Conservation (phyloP, 2,888 invertebrate genomes). For the Drosophila ezoana region DNA sequence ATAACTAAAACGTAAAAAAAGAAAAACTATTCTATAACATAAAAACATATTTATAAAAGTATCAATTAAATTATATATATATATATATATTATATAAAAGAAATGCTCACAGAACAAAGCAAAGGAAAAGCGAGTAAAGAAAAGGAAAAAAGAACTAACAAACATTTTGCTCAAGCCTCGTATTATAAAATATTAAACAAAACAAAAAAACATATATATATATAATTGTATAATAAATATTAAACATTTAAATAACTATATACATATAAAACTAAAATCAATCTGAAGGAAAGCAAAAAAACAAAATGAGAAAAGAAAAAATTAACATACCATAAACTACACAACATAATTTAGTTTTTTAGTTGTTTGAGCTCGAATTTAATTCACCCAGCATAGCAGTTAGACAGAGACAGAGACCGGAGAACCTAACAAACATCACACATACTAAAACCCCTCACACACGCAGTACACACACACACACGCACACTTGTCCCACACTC, state of each 20-base stretch:
- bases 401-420: constrained; percentile 50
- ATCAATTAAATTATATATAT: constrained; percentile 21
- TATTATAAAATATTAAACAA: constrained; percentile 21
- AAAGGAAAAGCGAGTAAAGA: constrained; percentile 27
- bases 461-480: constrained; percentile 1
- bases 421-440: constrained; percentile 39
- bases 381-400: constrained; percentile 67
- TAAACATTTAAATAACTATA: constrained; percentile 13
- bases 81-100: constrained; percentile 42
- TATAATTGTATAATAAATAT: constrained; percentile 24
- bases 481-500: constrained; percentile 1
- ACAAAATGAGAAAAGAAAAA: constrained; percentile 8
- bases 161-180: constrained; percentile 63
- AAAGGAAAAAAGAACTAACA: constrained; percentile 17
- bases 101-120: constrained; percentile 45
- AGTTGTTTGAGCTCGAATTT: constrained; percentile 69
- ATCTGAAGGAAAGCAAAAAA: constrained; percentile 5
- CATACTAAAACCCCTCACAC: constrained; percentile 7
- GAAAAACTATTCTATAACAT: constrained; percentile 47
- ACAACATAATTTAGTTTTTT: constrained; percentile 48
- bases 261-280: constrained; percentile 14
- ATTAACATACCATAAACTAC: neutral
- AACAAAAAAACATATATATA: constrained; percentile 20
- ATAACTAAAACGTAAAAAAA: constrained; percentile 49
- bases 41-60: constrained; percentile 48